These are phyloP conservation scores for Geodia barretti DNA, from an alignment of 37 sponge, comb jelly and placozoan genomes.

Conservation along the genomic window DNA sequence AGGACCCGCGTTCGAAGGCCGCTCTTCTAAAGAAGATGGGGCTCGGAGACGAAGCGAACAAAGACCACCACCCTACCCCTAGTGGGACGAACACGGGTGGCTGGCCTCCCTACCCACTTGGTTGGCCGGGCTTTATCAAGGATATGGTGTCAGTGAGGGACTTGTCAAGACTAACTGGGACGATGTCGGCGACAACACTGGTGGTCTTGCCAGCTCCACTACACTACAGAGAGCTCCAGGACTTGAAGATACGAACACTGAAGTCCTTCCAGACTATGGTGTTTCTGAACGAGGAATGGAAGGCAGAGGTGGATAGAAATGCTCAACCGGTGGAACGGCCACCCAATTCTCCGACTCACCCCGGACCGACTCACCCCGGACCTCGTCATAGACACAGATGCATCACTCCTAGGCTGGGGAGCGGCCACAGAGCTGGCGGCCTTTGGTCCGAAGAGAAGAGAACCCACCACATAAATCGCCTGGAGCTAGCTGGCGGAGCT, in stretches of 20 bases:
- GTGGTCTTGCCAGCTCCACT: constrained; percentile 36
- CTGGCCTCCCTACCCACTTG: not conserved
- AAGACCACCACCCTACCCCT: constrained; percentile 6
- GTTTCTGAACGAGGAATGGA: not conserved
- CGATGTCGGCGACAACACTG: constrained; percentile 18
- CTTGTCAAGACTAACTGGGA: constrained; percentile 19
- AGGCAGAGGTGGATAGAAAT: not conserved
- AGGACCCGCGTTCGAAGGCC: constrained; percentile 5
- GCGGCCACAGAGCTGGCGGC: constrained; percentile 30
- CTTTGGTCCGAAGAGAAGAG: constrained; percentile 47
- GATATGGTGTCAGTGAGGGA: constrained; percentile 22
- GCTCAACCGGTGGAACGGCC: not conserved
- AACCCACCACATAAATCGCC: constrained; percentile 42
- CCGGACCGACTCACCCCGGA: too few species aligned
- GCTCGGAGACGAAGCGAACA: not conserved
- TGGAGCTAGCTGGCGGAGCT: constrained; percentile 44
- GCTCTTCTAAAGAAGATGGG: not conserved
- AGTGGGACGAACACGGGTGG: constrained; percentile 21
- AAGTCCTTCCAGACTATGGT: not conserved
- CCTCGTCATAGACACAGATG: constrained; percentile 37
- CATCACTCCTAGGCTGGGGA: constrained; percentile 47
- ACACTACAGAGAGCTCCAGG: constrained; percentile 28
- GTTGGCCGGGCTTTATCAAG: not conserved
- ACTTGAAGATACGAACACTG: not conserved
- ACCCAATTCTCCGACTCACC: not conserved